Evolutionary conservation across 2,888 invertebrate genomes (phyloP).

Genomic region (Palloptera scutellata): DNA sequence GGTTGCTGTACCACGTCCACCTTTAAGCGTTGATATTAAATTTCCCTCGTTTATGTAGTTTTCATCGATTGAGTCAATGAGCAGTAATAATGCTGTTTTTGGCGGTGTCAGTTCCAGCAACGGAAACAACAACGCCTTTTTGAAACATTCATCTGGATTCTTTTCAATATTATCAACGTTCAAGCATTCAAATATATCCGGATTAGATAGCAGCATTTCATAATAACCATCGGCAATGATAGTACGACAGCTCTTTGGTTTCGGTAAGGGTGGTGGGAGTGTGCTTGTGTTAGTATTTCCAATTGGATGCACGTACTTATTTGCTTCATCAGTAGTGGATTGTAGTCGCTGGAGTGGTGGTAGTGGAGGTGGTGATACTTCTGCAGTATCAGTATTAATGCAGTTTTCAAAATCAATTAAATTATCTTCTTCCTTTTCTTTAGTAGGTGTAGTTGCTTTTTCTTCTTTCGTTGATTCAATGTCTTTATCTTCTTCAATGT

Average conservation of each 20-base stretch:
- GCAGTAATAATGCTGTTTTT: conserved; percentile 81
- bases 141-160: conserved; percentile 91
- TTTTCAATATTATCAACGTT: conserved; percentile 83
- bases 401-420: conserved; percentile 50
- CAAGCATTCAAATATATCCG: conserved; percentile 83
- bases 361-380: conserved; percentile 37
- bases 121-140: conserved; percentile 86
- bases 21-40: conserved; percentile 67
- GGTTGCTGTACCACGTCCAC: conserved; percentile 52
- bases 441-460: background rate
- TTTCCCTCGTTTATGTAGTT: conserved; percentile 69
- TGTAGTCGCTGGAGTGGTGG: background rate
- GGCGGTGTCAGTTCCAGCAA: conserved; percentile 86
- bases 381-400: conserved; percentile 23
- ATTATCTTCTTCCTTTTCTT: conserved; percentile 30
- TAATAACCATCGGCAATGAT: conserved; percentile 81
- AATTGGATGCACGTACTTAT: conserved; percentile 28
- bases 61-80: conserved; percentile 95
- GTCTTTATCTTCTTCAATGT: conserved; percentile 34
- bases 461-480: conserved; percentile 32
- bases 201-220: conserved; percentile 78
- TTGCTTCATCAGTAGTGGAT: conserved; percentile 24
- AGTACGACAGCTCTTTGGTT: conserved; percentile 69
- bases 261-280: conserved; percentile 64
- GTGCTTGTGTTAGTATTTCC: conserved; percentile 43